These are phyloP conservation scores for Dendrocopos noguchii DNA, from an alignment of 2,113 vertebrate genomes.

Conservation along the genomic window DNA sequence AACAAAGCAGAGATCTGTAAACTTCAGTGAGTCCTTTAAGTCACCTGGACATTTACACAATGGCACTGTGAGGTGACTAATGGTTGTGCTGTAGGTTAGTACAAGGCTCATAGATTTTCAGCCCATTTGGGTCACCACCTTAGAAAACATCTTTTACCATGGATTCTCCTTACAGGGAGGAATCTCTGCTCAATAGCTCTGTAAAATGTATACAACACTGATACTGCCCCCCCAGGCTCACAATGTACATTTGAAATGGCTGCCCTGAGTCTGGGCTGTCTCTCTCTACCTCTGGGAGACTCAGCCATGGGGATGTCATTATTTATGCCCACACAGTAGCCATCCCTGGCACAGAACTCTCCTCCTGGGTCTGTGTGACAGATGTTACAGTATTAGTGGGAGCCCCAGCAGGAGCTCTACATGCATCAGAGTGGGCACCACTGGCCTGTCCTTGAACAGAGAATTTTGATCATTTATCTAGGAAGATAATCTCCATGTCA, in stretches of 20 bases:
- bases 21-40: background rate
- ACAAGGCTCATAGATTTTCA: background rate
- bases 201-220: rapidly evolving
- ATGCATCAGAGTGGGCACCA: rapidly evolving
- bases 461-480: background rate
- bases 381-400: background rate
- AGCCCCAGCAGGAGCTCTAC: background rate
- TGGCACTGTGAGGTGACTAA: background rate
- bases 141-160: background rate
- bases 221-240: background rate
- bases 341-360: background rate
- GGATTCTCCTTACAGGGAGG: background rate
- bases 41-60: background rate
- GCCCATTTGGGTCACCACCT: background rate
- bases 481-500: constrained; percentile 30
- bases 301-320: background rate
- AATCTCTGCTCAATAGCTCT: background rate
- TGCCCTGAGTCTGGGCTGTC: background rate
- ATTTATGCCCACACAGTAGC: background rate
- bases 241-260: background rate
- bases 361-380: background rate
- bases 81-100: background rate
- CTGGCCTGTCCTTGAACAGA: background rate
- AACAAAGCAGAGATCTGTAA: background rate
- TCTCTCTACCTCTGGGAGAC: background rate